A percentile compares a stretch with the other conserved stretches of the same genome.
Evolutionary conservation across 2,113 vertebrate species (phyloP).

Genomic region (Salvelinus namaycush): DNA sequence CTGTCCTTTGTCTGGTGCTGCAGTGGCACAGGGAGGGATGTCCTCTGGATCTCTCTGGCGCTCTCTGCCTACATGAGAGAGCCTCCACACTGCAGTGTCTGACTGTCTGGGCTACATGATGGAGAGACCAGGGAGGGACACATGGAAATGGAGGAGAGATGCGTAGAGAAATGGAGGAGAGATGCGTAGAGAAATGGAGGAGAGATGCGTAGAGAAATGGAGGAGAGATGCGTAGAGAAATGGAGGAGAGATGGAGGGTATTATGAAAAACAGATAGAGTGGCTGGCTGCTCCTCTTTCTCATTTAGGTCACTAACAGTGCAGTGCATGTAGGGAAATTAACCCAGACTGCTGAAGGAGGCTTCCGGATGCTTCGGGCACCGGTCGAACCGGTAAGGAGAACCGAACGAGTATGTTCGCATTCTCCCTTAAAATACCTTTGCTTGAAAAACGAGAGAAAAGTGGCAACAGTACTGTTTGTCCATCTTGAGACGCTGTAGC

Average conservation of each 20-base stretch:
- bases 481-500: no score
- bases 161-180: neutral
- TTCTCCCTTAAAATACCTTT: no score
- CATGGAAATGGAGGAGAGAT: neutral
- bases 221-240: neutral
- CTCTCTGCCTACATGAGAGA: neutral
- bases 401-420: no score
- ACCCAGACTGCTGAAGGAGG: neutral
- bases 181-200: neutral
- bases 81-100: neutral
- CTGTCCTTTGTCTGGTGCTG: neutral
- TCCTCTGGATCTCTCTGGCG: constrained; percentile 3
- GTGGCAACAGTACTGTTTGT: no score
- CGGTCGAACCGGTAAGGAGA: no score
- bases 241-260: neutral
- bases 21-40: neutral
- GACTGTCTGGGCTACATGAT: neutral
- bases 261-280: neutral
- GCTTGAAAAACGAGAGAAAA: no score
- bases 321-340: neutral
- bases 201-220: no score
- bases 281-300: neutral
- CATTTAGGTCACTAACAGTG: neutral
- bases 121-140: neutral
- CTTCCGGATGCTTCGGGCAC: no score